phyloP scores from a whole-genome alignment of 2,888 invertebrate genomes.

The Norana najaformis region DNA sequence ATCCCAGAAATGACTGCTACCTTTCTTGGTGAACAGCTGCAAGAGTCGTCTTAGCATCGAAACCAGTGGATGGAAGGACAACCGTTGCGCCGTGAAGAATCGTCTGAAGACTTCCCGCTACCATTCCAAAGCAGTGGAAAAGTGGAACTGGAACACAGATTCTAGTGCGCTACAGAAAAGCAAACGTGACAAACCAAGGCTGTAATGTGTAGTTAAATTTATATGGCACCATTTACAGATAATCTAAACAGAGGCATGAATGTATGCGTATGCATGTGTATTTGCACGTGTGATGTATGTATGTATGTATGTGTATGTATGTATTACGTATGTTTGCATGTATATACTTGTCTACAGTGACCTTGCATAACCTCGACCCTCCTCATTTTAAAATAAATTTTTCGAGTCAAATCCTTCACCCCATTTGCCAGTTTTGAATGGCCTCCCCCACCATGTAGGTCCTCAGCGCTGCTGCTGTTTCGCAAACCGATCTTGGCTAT shows the following conservation, averaged over 20 bases:
- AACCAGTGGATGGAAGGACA: slow-evolving; percentile 63
- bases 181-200: not conserved
- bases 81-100: slow-evolving; percentile 65
- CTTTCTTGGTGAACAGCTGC: slow-evolving; percentile 72
- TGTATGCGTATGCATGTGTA: not conserved
- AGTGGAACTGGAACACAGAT: slow-evolving; percentile 72
- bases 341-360: not conserved
- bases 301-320: too few species aligned
- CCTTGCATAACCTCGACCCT: too few species aligned
- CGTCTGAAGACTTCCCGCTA: slow-evolving; percentile 69
- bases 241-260: not conserved
- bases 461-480: too few species aligned
- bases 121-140: slow-evolving; percentile 81
- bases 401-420: too few species aligned
- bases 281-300: too few species aligned
- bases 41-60: slow-evolving; percentile 70
- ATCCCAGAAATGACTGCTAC: slow-evolving; percentile 50
- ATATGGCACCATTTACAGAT: not conserved
- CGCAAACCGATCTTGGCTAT: too few species aligned
- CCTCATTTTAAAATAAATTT: too few species aligned
- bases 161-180: slow-evolving; percentile 48
- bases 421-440: too few species aligned
- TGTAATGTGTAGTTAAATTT: not conserved
- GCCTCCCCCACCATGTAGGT: too few species aligned
- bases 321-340: too few species aligned